Conservation (phyloP, 2,888 invertebrate species). For the Rhingia rostrata region DNA sequence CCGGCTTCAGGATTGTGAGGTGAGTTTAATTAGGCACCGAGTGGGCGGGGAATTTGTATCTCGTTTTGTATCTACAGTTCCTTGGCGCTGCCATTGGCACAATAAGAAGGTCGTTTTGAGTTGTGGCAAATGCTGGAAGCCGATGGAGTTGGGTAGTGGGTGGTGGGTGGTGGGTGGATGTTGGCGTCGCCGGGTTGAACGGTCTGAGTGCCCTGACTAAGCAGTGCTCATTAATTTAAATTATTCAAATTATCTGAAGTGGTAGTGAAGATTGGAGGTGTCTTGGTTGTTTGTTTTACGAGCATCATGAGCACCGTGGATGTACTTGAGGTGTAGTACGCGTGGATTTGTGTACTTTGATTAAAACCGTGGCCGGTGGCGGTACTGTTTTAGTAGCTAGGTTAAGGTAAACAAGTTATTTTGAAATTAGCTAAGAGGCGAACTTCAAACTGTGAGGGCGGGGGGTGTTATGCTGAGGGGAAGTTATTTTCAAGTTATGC, state of each 20-base stretch:
- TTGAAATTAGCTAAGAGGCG: not conserved
- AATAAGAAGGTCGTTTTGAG: conserved; percentile 39
- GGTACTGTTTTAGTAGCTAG: conserved; percentile 4
- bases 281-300: conserved; percentile 58
- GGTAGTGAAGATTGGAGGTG: conserved; percentile 54
- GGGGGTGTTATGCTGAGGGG: not conserved
- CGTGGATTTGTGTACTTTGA: conserved; percentile 57
- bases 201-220: conserved; percentile 54
- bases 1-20: conserved; percentile 57
- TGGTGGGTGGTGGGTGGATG: too few relatives aligned
- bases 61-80: not conserved
- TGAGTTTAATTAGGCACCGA: conserved; percentile 58
- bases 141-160: not conserved
- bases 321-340: conserved; percentile 46
- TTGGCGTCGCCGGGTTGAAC: not conserved
- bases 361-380: conserved; percentile 49
- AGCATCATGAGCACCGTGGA: conserved; percentile 7
- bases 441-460: not conserved
- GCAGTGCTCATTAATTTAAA: conserved; percentile 69
- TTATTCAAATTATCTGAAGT: conserved; percentile 69
- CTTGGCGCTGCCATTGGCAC: not conserved
- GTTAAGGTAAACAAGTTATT: not conserved
- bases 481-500: not conserved
- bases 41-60: not conserved
- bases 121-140: conserved; percentile 29